phyloP scores from a whole-genome alignment of 2,888 invertebrate species.

The Chouioia cunea region DNA sequence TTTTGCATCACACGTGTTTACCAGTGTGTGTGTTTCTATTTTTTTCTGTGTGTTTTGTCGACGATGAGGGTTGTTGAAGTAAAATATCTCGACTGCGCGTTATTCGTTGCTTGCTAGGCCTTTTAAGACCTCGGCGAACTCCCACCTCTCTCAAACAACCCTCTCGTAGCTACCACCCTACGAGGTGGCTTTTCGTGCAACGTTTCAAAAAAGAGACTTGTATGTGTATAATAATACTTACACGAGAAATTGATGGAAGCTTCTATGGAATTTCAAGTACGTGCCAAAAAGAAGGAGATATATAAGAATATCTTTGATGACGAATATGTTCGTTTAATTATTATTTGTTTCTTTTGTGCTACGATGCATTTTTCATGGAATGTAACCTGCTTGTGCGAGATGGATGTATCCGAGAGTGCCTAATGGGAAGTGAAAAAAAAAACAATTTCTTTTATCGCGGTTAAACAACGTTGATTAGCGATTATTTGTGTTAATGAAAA shows the following conservation, averaged over 20 bases:
- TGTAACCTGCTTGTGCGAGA: too few species aligned
- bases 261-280: too few species aligned
- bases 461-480: too few species aligned
- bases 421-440: too few species aligned
- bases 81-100: conserved; percentile 34
- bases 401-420: too few species aligned
- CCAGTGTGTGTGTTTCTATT: conserved; percentile 22
- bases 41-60: conserved; percentile 6
- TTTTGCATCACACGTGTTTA: background rate
- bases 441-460: too few species aligned
- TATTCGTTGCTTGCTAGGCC: conserved; percentile 1
- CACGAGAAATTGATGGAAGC: background rate
- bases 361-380: too few species aligned
- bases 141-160: conserved; percentile 1
- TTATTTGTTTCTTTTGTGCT: too few species aligned
- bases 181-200: background rate
- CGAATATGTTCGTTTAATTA: too few species aligned
- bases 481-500: too few species aligned
- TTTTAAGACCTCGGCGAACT: conserved; percentile 45
- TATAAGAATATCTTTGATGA: too few species aligned
- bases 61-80: conserved; percentile 8
- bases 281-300: too few species aligned
- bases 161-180: background rate
- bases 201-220: conserved; percentile 4
- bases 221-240: background rate